Evolutionary conservation across 2,888 invertebrate species (phyloP).

Genomic region (Bhutanitis thaidina): DNA sequence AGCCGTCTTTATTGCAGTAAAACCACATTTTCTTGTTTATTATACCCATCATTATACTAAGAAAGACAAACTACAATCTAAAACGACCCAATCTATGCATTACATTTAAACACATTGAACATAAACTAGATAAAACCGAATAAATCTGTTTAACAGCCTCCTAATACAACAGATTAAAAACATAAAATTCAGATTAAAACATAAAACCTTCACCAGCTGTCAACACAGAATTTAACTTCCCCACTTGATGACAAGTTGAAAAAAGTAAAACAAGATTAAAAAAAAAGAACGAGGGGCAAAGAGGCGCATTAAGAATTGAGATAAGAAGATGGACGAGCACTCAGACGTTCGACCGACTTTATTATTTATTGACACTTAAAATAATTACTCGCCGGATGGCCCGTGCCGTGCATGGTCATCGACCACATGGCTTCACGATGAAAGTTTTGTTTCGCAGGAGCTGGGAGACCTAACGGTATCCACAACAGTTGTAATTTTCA

Average conservation of each 20-base stretch:
- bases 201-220: slow-evolving; percentile 74
- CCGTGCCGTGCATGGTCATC: slow-evolving; percentile 54
- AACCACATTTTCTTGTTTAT: too few species aligned
- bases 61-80: neutral
- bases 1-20: too few species aligned
- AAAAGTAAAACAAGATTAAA: slow-evolving; percentile 52
- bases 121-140: slow-evolving; percentile 55
- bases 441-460: neutral
- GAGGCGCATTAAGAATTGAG: slow-evolving; percentile 79
- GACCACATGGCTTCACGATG: neutral
- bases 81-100: slow-evolving; percentile 4
- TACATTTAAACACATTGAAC: slow-evolving; percentile 29
- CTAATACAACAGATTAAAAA: slow-evolving; percentile 60
- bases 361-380: slow-evolving; percentile 81
- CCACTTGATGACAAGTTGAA: slow-evolving; percentile 54
- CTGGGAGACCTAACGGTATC: too few species aligned
- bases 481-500: too few species aligned
- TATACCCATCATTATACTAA: neutral
- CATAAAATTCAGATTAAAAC: slow-evolving; percentile 74
- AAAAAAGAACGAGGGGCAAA: slow-evolving; percentile 71
- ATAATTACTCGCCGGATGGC: slow-evolving; percentile 73
- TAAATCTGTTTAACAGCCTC: slow-evolving; percentile 37
- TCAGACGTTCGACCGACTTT: slow-evolving; percentile 70
- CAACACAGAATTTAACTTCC: slow-evolving; percentile 73
- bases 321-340: slow-evolving; percentile 79